Conservation (phyloP, 2,797 vertebrate genomes). For the Scleropages formosus region DNA sequence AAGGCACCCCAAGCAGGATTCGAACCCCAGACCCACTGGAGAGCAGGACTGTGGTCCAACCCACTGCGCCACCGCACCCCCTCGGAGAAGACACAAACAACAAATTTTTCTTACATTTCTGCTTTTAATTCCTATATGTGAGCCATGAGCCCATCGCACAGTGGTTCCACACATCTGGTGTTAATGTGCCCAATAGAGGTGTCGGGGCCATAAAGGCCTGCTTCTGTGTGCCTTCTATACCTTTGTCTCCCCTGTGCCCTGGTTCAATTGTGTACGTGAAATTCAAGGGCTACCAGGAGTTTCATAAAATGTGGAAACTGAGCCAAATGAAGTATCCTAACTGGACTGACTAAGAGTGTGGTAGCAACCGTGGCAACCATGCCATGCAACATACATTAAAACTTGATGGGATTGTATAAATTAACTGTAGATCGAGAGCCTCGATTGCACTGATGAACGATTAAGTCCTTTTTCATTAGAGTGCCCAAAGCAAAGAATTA, state of each 20-base stretch:
- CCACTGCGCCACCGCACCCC: too few relatives aligned
- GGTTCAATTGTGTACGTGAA: slow-evolving; percentile 28
- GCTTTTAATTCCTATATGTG: slow-evolving; percentile 35
- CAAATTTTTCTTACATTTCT: slow-evolving; percentile 49
- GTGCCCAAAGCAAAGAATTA: too few relatives aligned
- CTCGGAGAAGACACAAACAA: slow-evolving; percentile 42
- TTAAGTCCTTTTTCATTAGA: too few relatives aligned
- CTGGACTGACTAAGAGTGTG: too few relatives aligned
- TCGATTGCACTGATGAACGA: too few relatives aligned
- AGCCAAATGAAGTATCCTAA: neutral
- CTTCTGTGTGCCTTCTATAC: slow-evolving; percentile 46
- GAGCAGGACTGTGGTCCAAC: too few relatives aligned
- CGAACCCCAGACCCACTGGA: too few relatives aligned
- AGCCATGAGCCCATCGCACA: slow-evolving; percentile 18
- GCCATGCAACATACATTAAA: neutral
- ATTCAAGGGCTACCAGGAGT: neutral
- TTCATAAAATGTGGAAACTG: neutral
- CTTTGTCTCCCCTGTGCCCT: slow-evolving; percentile 24
- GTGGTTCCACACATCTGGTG: slow-evolving; percentile 60
- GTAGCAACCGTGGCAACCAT: neutral
- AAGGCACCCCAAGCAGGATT: too few relatives aligned
- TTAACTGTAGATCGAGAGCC: too few relatives aligned
- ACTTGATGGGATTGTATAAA: too few relatives aligned
- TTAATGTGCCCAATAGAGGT: slow-evolving; percentile 50
- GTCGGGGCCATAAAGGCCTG: slow-evolving; percentile 53